Conservation (phyloP, 2,888 invertebrate genomes). For the Actias luna region DNA sequence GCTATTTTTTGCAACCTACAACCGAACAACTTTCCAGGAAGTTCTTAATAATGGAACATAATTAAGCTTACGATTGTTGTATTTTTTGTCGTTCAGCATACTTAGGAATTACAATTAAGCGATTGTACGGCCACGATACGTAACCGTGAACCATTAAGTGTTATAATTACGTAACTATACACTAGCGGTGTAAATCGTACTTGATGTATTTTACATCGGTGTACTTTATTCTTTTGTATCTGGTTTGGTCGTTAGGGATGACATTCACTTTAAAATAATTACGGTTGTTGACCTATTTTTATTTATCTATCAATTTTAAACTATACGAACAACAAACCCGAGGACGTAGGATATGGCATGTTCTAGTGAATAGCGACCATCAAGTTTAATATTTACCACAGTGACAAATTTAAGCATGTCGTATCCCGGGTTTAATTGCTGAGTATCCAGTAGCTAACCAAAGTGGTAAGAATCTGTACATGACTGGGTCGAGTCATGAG, state of each 20-base stretch:
- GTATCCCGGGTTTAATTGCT: no score
- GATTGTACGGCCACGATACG: neutral
- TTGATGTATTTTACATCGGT: neutral
- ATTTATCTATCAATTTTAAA: neutral
- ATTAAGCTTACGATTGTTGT: neutral
- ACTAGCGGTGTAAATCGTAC: conserved; percentile 12
- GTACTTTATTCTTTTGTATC: neutral
- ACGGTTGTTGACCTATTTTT: neutral
- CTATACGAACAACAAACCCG: no score
- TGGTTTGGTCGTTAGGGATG: neutral
- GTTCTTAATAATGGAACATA: neutral
- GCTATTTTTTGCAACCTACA: neutral
- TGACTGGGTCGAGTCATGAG: no score
- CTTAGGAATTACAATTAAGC: conserved; percentile 6
- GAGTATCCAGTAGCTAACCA: no score
- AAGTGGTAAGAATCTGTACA: no score
- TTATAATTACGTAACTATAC: conserved; percentile 32
- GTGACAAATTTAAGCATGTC: no score
- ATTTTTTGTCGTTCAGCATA: neutral
- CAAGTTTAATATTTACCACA: no score
- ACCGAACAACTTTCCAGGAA: neutral
- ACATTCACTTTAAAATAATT: neutral
- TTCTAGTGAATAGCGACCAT: no score
- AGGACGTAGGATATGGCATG: no score
- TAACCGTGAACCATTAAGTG: conserved; percentile 21